Base-by-base conservation (phyloP, 1,140 invertebrate genomes). In the Drosophila asahinai region DNA sequence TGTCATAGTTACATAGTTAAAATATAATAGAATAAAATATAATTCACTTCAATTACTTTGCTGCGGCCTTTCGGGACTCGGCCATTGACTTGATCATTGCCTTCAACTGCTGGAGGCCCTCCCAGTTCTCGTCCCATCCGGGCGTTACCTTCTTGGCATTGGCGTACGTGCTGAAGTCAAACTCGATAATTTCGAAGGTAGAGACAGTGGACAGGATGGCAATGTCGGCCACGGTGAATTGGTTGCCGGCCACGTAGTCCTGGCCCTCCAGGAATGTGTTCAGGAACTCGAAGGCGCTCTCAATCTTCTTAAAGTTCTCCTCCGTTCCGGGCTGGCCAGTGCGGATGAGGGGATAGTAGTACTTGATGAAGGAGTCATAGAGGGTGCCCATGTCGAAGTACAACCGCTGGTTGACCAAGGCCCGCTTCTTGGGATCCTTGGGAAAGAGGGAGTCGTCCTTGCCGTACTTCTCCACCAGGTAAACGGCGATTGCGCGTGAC, bases 191-290 rank as follows among this genome's bases (percentile, higher is more conserved):
- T 90, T 97, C 94, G 59, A 77, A 93, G 59, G 95, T 96, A 8
- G 96, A 95, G 12, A 96, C 93, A 2, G 93, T 94, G 11, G 95
- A 93, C 9, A 95, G 84, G 9, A 96, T 79, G 17, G 94, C 79
- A n/a, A 96, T 92, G 81, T 97, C 97, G 7, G 97, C 97, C n/a
- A 97, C 83, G 2, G 97, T 97, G 2, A 97, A 89, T 45, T 94
- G 94, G 62, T 94, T 93, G 7, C 96, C 96, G 15, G 96, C 96
- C 1, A 93, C 95, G 84, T 94, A 97, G 14, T 94, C 93, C 66
- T 95, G 93, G 0, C 94, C 94, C 17, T 95, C 95, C 8, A 97
- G 92, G 91, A 96, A 96, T 4, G 90, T 94, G 61, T 97, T 94
- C 2, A 97, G 91, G 49, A 95, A 94, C n/a, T 93, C 93, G 15